Percentiles rank a stretch among this genome's conserved stretches.
These are phyloP conservation scores for Emydoidea blandingii DNA, from an alignment of 2,797 vertebrate species.

Conservation along the genomic window DNA sequence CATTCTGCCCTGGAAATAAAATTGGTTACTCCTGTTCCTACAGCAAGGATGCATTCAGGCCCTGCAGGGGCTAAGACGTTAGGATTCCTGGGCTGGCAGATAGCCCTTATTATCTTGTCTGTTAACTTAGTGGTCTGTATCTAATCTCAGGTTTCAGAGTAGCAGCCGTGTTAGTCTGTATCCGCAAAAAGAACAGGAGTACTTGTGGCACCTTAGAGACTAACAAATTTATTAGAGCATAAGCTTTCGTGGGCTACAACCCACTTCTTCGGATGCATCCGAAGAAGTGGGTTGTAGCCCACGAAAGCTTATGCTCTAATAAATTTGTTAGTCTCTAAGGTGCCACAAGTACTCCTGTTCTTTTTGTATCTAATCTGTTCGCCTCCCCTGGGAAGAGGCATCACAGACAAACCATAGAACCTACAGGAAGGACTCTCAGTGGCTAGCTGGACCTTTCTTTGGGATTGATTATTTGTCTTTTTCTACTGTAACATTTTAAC, in stretches of 20 bases:
- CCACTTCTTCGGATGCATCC: no score
- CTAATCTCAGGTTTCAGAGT: no score
- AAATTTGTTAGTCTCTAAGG: no score
- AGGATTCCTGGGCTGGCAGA: not conserved
- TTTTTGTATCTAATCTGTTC: not conserved
- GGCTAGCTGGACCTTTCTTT: not conserved
- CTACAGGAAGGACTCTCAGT: not conserved
- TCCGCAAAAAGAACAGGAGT: no score
- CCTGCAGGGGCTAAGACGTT: not conserved
- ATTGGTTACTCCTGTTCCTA: not conserved
- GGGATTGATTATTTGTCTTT: not conserved
- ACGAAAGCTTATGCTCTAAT: no score
- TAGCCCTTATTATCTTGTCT: not conserved
- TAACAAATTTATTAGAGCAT: no score
- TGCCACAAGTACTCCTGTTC: no score
- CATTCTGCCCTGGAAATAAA: not conserved
- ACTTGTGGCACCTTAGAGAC: no score
- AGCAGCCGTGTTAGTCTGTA: no score
- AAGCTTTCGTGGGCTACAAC: no score
- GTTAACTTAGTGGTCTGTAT: not conserved
- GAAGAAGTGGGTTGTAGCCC: no score
- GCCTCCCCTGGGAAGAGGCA: accelerated
- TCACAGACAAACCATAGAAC: not conserved
- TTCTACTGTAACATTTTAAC: not conserved
- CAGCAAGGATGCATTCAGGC: not conserved